Percentiles rank a stretch among this genome's conserved stretches.
phyloP scores from a whole-genome alignment of 2,113 vertebrate genomes.

The Stigmatopora nigra region DNA sequence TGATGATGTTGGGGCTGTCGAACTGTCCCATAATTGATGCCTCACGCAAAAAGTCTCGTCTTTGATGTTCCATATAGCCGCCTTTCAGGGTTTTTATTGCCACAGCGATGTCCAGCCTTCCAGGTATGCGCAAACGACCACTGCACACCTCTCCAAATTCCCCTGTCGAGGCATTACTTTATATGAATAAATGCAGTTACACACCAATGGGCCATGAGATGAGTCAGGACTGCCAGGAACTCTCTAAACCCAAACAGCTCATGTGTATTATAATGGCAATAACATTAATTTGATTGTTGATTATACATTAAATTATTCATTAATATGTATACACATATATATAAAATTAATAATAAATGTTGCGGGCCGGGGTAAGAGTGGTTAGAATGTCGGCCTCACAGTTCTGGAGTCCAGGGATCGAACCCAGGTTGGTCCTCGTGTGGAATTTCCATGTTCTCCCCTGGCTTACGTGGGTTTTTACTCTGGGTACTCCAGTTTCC shows the following conservation, averaged over 20 bases:
- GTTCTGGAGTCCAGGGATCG: too few species aligned
- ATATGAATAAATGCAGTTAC: neutral
- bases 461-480: too few species aligned
- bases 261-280: neutral
- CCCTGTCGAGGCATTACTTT: constrained; percentile 60
- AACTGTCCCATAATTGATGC: constrained; percentile 98
- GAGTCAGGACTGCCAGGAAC: neutral
- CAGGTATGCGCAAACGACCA: constrained; percentile 83
- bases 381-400: too few species aligned
- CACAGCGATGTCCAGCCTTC: constrained; percentile 87
- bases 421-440: too few species aligned
- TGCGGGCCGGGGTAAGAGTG: too few species aligned
- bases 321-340: too few species aligned
- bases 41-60: constrained; percentile 89
- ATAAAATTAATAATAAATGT: too few species aligned
- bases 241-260: neutral
- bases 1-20: constrained; percentile 91
- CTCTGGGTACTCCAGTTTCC: too few species aligned
- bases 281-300: neutral
- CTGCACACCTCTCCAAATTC: constrained; percentile 98
- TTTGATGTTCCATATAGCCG: constrained; percentile 86
- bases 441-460: too few species aligned
- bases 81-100: constrained; percentile 96
- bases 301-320: neutral
- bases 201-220: neutral